A percentile compares a stretch with the other conserved stretches of the same genome.
These are phyloP conservation scores for Terrapene triunguis DNA, from an alignment of 2,113 vertebrate species.

Conservation along the genomic window DNA sequence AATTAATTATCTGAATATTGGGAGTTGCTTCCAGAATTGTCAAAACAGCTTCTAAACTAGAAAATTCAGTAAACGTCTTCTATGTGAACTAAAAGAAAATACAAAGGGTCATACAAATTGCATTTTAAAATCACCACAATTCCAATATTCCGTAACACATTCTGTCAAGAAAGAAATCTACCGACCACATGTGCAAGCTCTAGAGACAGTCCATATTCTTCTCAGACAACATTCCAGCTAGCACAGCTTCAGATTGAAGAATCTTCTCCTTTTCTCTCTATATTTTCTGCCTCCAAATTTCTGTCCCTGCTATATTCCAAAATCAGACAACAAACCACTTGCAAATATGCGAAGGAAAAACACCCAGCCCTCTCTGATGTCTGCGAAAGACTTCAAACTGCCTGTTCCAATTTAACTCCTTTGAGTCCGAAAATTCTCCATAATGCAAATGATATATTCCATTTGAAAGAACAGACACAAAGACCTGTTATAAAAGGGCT, in stretches of 20 bases:
- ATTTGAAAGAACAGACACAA: background rate
- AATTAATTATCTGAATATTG: background rate
- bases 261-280: background rate
- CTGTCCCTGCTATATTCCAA: background rate
- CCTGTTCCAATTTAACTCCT: background rate
- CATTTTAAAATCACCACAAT: background rate
- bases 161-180: background rate
- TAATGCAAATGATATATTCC: background rate
- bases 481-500: background rate
- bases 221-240: background rate
- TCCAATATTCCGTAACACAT: background rate
- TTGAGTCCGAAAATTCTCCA: background rate
- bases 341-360: background rate
- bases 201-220: background rate
- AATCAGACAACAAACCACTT: background rate
- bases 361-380: background rate
- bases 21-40: background rate
- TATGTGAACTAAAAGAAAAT: background rate
- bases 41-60: background rate
- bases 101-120: background rate
- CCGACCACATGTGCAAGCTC: background rate
- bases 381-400: background rate
- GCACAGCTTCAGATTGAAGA: background rate
- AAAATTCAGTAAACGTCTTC: background rate
- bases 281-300: background rate